phyloP scores from a whole-genome alignment of 2,888 invertebrate species.

The Alviniconcha strummeri region DNA sequence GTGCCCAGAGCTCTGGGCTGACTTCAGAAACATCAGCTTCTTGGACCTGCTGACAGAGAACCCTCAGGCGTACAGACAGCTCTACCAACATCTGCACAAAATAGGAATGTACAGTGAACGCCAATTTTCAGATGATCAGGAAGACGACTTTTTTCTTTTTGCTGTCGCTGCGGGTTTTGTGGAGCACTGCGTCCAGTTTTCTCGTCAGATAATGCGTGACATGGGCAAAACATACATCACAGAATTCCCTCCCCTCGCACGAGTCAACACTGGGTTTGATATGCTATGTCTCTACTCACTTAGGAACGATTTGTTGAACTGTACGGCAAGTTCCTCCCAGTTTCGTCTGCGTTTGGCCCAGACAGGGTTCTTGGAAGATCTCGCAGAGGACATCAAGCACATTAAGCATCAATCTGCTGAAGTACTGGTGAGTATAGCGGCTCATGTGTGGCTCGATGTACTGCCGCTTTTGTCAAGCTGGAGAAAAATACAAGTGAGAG shows the following conservation, averaged over 20 bases:
- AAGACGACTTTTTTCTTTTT: background rate
- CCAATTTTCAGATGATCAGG: background rate
- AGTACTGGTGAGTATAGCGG: background rate
- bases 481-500: background rate
- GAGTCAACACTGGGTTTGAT: background rate
- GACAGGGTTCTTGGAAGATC: conserved; percentile 14
- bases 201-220: background rate
- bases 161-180: background rate
- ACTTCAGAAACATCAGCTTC: background rate
- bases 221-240: background rate
- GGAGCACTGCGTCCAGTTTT: background rate
- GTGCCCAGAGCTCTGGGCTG: background rate
- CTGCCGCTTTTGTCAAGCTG: background rate
- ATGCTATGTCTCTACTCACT: background rate
- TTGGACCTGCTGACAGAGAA: background rate
- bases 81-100: background rate
- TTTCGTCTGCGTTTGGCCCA: conserved; percentile 15
- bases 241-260: background rate
- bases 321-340: background rate
- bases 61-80: background rate
- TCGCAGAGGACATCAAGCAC: conserved; percentile 9
- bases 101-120: background rate
- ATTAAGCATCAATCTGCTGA: conserved; percentile 4
- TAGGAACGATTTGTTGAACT: background rate
- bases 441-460: background rate